Evolutionary conservation across 2,888 invertebrate genomes (phyloP), one percentile per base, ranked within the genome.

Genomic region (Cheilosia scutellata): DNA sequence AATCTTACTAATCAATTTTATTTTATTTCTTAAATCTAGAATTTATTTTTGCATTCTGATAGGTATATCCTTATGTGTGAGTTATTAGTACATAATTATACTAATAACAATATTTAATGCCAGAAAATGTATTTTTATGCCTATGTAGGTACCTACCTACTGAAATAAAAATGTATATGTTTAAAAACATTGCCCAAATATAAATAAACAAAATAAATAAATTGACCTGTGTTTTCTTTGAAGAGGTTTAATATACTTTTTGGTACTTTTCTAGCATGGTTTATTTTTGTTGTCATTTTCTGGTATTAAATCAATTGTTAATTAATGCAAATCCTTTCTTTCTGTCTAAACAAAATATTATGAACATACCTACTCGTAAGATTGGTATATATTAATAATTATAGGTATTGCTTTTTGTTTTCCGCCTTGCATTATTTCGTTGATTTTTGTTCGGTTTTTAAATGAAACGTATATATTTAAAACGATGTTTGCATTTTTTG

Each of bases 71-170:
- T 44, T 47, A 72, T 44, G 31, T 44, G 40, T 70, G 7, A 72
- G 27, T 51, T 65, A 27, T 65, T 65, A 62, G 51, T 55, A 63
- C 51, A 29, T 62, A 68, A 53, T 55, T 66, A 33, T 31, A 58
- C 29, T 71, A 7, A 33, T 60, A 83, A 72, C 42, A 82, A 63
- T 70, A 84, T 80, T 84, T 86, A 86, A 86, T 86, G 84, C 84
- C 84, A 86, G 84, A 86, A 86, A 86, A 86, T 86, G 84, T 80
- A 51, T 31, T 29, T 57, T 53, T 47, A 77, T 42, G 42, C 20
- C 20, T 51, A 51, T 31, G 29, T 57, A 53, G 40, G 71, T 42
- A 42, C 20, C 20, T 51, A 51, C 27, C 37, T 37, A 37, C 27
- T 57, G 51, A 79, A 68, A 68, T 70, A 51, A 29, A 55, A 63